Evolutionary conservation across 2,797 vertebrate species (phyloP), one percentile per base, ranked within the genome.

Genomic region (Poecilia wingei): DNA sequence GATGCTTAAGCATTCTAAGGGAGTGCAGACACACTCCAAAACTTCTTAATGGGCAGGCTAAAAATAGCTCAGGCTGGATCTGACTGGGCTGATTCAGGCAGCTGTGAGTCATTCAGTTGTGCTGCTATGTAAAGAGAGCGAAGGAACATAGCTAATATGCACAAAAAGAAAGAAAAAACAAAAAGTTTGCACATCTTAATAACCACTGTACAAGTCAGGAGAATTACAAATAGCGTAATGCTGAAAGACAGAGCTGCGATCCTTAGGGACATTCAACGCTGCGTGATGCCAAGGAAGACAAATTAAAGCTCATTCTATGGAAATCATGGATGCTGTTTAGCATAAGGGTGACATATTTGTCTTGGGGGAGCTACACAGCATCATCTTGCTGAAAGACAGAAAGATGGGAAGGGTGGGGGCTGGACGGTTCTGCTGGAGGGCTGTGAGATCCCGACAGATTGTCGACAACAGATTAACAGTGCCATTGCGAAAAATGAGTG

Each of bases 11-110:
- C 92, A 95, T 95, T 94, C 94, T 81, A 70, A 86, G 75, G 84
- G 91, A 89, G 94, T 91, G 88, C 91, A 91, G 93, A 94, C 93
- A 94, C 93, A 93, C 94, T 94, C 92, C 93, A 90, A 94, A 95
- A 95, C 93, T 94, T 94, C 93, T 95, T 95, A 96, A 96, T 95
- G 94, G 94, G 90, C 75, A 87, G 72, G 87, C 92, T 95, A 96
- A 94, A 96, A 95, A 95, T 94, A 95, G 93, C 90, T 85, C 83
- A 70, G 79, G 87, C 91, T 93, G 91, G 92, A 94, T 95, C 88
- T 93, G 94, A 92, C 89, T 88, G 92, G 87, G 92, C 88, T 92
- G 94, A 95, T 96, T 95, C 95, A 95, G 91, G 92, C 90, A 86
- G 91, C 93, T 93, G 93, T 96, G 95, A 96, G 93, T 95, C 95